phyloP scores from a whole-genome alignment of 2,888 invertebrate species.

The Drosophila melanocephala region DNA sequence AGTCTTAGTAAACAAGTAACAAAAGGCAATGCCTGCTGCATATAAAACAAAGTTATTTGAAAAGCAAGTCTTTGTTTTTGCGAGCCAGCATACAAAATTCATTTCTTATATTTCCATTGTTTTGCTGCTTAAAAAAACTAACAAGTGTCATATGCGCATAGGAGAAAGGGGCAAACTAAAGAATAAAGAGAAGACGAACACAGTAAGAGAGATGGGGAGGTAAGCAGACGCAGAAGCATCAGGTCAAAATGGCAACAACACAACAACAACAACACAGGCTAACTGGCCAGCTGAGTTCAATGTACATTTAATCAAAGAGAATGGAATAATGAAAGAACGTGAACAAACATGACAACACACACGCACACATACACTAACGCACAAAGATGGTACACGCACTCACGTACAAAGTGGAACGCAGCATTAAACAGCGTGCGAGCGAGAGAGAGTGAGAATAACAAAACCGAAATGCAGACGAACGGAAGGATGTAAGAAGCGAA shows the following conservation, averaged over 20 bases:
- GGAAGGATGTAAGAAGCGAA: constrained; percentile 45
- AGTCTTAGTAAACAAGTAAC: constrained; percentile 5
- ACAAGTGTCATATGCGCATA: constrained; percentile 32
- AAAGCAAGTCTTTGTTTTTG: not conserved
- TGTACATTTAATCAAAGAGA: constrained; percentile 79
- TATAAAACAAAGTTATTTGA: not conserved
- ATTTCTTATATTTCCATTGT: not conserved
- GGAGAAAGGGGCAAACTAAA: not conserved
- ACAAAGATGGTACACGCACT: constrained; percentile 57
- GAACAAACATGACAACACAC: constrained; percentile 46
- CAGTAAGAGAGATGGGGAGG: constrained; percentile 16
- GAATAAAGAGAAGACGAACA: not conserved
- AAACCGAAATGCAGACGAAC: constrained; percentile 63
- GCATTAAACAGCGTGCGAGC: constrained; percentile 35
- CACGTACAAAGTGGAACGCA: constrained; percentile 54
- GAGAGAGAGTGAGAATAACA: constrained; percentile 45
- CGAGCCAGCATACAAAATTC: not conserved
- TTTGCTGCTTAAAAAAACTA: constrained; percentile 3
- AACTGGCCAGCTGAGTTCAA: constrained; percentile 64
- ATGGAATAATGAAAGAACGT: constrained; percentile 62
- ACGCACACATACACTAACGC: constrained; percentile 18
- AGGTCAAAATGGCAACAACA: constrained; percentile 25
- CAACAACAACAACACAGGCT: constrained; percentile 27
- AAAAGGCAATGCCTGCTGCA: constrained; percentile 40
- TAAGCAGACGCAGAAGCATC: constrained; percentile 32